A percentile compares a stretch with the other conserved stretches of the same genome.
phyloP scores from a whole-genome alignment of 2,797 vertebrate genomes.

The Hoplostethus atlanticus region DNA sequence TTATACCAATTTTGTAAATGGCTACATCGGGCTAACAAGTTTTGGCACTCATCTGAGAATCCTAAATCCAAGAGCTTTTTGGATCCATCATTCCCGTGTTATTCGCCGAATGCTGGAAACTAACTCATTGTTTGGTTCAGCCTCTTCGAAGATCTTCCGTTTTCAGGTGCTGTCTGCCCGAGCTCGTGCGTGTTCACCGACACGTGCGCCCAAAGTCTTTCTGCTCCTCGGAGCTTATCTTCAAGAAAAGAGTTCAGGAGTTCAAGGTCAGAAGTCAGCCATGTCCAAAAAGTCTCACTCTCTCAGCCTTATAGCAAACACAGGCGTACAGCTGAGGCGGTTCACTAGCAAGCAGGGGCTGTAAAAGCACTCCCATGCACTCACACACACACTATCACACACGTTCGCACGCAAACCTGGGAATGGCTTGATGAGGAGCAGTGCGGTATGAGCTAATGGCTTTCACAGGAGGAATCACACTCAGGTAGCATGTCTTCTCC shows the following conservation, averaged over 20 bases:
- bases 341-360: constrained; percentile 63
- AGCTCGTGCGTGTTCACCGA: no score
- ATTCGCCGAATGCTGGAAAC: no score
- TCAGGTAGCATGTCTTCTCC: constrained; percentile 81
- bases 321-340: constrained; percentile 75
- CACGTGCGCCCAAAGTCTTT: not conserved
- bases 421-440: constrained; percentile 81
- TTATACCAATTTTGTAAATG: no score
- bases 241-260: constrained; percentile 80
- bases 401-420: constrained; percentile 61
- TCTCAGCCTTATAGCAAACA: constrained; percentile 83
- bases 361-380: constrained; percentile 58
- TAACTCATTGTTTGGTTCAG: not conserved
- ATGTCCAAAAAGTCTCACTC: constrained; percentile 83
- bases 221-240: constrained; percentile 28
- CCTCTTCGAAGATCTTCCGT: not conserved
- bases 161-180: no score
- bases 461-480: constrained; percentile 88
- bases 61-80: no score
- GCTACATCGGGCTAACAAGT: no score
- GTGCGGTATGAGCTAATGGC: constrained; percentile 84
- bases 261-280: constrained; percentile 82
- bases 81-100: no score
- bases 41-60: no score
- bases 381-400: constrained; percentile 26